Evolutionary conservation across 2,888 invertebrate genomes (phyloP).

Genomic region (Ormyrus labotus): DNA sequence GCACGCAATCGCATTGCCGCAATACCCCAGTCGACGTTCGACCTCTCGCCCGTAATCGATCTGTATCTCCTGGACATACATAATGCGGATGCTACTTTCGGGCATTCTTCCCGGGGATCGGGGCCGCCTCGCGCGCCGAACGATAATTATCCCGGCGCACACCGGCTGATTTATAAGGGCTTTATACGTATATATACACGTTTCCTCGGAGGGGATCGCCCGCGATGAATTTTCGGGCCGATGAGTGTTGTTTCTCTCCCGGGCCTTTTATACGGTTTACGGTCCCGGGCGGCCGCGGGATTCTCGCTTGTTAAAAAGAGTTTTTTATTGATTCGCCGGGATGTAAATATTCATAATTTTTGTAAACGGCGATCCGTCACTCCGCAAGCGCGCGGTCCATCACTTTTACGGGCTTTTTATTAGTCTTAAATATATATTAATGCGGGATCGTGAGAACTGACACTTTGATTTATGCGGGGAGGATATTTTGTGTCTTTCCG

Average conservation of each 20-base stretch:
- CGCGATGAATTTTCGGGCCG: slow-evolving; percentile 19
- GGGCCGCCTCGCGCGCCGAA: too few relatives aligned
- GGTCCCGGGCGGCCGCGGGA: not conserved
- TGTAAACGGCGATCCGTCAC: not conserved
- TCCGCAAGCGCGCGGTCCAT: not conserved
- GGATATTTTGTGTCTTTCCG: not conserved
- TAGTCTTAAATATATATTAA: slow-evolving; percentile 22
- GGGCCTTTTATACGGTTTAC: not conserved
- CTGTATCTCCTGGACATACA: slow-evolving; percentile 45
- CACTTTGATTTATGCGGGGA: slow-evolving; percentile 3
- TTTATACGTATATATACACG: not conserved
- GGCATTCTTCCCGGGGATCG: not conserved
- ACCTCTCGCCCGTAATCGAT: not conserved
- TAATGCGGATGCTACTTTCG: slow-evolving; percentile 46
- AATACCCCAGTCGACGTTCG: not conserved
- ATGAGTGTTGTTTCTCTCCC: slow-evolving; percentile 8
- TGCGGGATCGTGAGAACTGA: slow-evolving; percentile 4
- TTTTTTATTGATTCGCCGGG: slow-evolving; percentile 4
- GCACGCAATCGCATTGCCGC: too few relatives aligned
- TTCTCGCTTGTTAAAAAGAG: not conserved
- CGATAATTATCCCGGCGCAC: slow-evolving; percentile 34
- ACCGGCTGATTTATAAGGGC: slow-evolving; percentile 37
- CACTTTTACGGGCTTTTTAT: slow-evolving; percentile 27
- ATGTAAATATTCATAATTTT: slow-evolving; percentile 33
- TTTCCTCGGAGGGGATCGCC: slow-evolving; percentile 15